Percentiles rank a stretch among this genome's conserved stretches.
These are phyloP conservation scores for Pardalotus punctatus DNA, from an alignment of 2,113 vertebrate genomes.

Conservation along the genomic window DNA sequence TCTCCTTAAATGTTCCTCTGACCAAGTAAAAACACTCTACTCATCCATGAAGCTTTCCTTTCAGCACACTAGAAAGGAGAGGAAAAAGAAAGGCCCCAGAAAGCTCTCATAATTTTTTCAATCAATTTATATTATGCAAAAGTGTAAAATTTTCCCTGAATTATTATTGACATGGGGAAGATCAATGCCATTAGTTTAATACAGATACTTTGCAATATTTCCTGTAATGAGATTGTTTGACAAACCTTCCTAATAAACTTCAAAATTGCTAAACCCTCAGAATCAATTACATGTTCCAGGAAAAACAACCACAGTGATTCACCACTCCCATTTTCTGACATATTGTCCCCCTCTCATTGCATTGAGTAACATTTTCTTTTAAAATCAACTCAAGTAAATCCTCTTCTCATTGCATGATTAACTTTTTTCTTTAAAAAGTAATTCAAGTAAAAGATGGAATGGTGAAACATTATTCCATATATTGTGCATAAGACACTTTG, in stretches of 20 bases:
- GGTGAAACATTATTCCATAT: background rate
- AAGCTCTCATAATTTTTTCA: background rate
- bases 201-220: background rate
- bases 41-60: background rate
- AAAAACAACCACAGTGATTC: background rate
- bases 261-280: background rate
- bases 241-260: background rate
- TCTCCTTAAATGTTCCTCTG: background rate
- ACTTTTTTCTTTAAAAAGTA: background rate
- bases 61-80: background rate
- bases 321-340: background rate
- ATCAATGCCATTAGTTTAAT: constrained; percentile 36
- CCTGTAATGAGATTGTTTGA: background rate
- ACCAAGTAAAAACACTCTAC: background rate
- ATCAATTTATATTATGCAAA: background rate
- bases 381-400: background rate
- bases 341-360: background rate
- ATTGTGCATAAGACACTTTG: background rate
- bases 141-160: background rate
- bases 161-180: background rate
- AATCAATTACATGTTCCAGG: background rate
- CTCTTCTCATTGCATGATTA: background rate
- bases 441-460: background rate
- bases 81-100: background rate
- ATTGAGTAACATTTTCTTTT: background rate